These are phyloP conservation scores for Arnoldichthys spilopterus DNA, from an alignment of 2,797 vertebrate genomes.

Conservation along the genomic window DNA sequence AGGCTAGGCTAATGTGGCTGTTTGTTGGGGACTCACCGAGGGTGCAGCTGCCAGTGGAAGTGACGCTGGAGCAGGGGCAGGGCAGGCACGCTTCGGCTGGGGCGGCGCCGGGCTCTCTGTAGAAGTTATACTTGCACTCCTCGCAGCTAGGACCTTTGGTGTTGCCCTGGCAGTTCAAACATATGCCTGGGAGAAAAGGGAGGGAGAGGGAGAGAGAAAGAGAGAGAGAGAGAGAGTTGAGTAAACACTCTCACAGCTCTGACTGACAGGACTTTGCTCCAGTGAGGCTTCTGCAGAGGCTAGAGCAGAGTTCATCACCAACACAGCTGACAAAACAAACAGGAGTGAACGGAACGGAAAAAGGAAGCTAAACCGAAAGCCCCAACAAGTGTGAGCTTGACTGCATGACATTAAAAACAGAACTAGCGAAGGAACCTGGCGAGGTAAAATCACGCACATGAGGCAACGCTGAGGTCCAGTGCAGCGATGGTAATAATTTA, in stretches of 20 bases:
- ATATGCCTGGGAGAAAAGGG: constrained; percentile 71
- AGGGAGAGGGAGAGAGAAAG: constrained; percentile 29
- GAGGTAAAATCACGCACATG: neutral
- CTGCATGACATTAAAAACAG: neutral
- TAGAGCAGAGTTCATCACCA: constrained; percentile 33
- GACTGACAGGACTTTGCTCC: constrained; percentile 50
- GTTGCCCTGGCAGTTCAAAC: constrained; percentile 80
- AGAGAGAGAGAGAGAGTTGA: constrained; percentile 42
- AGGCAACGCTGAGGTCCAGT: neutral
- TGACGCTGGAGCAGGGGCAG: constrained; percentile 83
- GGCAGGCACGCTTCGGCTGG: constrained; percentile 66
- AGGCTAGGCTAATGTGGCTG: neutral
- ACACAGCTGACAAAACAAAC: constrained; percentile 27
- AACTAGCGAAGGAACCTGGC: neutral
- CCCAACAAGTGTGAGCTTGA: neutral
- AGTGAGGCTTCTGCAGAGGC: constrained; percentile 31
- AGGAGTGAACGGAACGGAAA: neutral
- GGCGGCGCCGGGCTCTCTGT: constrained; percentile 54
- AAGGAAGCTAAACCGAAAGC: neutral
- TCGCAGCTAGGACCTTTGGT: constrained; percentile 80
- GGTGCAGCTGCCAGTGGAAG: constrained; percentile 80
- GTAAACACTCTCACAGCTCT: constrained; percentile 50
- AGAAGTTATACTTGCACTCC: constrained; percentile 80
- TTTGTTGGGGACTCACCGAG: constrained; percentile 72
- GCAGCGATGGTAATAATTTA: neutral